These are phyloP conservation scores for Amiota communis DNA, from an alignment of 2,888 invertebrate genomes.

Conservation along the genomic window DNA sequence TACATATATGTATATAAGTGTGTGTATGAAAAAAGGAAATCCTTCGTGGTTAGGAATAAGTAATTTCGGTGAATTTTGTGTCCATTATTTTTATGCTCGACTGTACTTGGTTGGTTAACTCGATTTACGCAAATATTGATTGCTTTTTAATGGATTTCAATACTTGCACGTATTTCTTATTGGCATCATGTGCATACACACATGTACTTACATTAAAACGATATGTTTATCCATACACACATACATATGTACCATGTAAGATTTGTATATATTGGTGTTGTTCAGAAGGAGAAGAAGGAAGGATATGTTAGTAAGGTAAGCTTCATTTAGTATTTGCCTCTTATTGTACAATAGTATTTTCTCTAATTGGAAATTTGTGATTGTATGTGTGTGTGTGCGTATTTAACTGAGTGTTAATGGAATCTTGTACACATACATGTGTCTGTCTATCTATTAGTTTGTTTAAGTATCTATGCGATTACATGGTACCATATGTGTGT, in stretches of 20 bases:
- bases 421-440: background rate
- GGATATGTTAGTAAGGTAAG: too few species aligned
- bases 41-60: too few species aligned
- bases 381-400: background rate
- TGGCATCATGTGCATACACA: background rate
- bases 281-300: too few species aligned
- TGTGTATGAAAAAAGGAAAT: too few species aligned
- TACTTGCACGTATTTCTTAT: constrained; percentile 10
- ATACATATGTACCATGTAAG: background rate
- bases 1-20: too few species aligned
- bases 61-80: background rate
- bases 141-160: constrained; percentile 64
- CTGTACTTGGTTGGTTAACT: constrained; percentile 28
- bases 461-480: constrained; percentile 1
- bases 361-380: background rate
- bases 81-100: constrained; percentile 28
- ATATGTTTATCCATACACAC: background rate
- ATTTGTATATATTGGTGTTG: background rate
- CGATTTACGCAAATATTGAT: constrained; percentile 60
- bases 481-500: constrained; percentile 13
- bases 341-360: too few species aligned
- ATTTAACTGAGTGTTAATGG: constrained; percentile 31
- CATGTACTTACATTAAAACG: background rate
- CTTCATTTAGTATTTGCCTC: too few species aligned
- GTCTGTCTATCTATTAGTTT: background rate